Base-by-base conservation (phyloP, 2,113 vertebrate species). In the Rhinopomastus cyanomelas region DNA sequence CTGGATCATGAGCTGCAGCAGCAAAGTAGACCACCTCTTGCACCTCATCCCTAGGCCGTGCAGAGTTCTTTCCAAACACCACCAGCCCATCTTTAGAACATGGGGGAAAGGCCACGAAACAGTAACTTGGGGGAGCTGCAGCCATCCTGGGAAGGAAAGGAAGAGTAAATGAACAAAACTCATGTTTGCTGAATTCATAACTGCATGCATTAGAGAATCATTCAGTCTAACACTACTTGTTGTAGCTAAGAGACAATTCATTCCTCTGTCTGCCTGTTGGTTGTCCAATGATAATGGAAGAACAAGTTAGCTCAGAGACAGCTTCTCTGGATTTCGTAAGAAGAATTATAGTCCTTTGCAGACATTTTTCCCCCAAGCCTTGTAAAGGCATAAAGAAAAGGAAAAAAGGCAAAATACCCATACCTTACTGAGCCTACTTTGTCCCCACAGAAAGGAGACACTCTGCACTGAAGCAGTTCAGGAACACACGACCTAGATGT, bases 1-100 rank as follows among this genome's bases (percentile, higher is more conserved):
- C 98, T 0, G 96, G 94, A 21, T 97, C 97, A 5, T 98, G 97
- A 56, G 86, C 69, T 37, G 96, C 93, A 1, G 97, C 91, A 4
- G 98, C 79, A 49, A 98, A 96, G 87, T 98, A 98, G 59, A 98
- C 96, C 12, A 98, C 96, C 84, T 98, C 98, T 74, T 98, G 98
- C 1, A 98, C 98, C 77, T 98, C 98, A 93, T 98, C 97, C 87
- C 97, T 92, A 48, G 98, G 98, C 37, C 98, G 95, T 15, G 97
- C 97, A 37, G 98, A 98, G 68, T 98, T 98, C 85, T 98, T 98
- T 16, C 98, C 98, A 91, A 98, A 98, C 3, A 98, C 92, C 84
- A 98, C 97, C 92, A 96, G 87, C 8, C 96, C 97, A 6, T 97
- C 97, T 93, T 95, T 97, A 4, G 98, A 96, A 81, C 93, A 93